A percentile compares a stretch with the other conserved stretches of the same genome.
Evolutionary conservation across 2,888 invertebrate species (phyloP).

Genomic region (Allolobophora icterica): DNA sequence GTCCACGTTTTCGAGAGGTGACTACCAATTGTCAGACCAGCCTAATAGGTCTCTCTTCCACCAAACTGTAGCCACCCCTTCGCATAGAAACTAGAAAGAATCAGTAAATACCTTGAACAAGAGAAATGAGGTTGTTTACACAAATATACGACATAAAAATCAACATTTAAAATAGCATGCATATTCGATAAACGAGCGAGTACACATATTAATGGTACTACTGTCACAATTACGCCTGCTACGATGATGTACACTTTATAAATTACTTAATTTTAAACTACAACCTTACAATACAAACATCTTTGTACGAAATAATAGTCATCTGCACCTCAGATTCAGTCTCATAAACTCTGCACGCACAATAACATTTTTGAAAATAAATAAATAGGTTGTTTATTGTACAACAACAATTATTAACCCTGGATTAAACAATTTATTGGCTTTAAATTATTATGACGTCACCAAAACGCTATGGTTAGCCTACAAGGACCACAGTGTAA

Average conservation of each 20-base stretch:
- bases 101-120: not conserved
- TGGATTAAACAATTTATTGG: not conserved
- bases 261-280: not conserved
- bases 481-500: too few relatives aligned
- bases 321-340: not conserved
- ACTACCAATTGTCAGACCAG: not conserved
- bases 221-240: not conserved
- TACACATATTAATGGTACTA: not conserved
- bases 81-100: not conserved
- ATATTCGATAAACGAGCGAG: not conserved
- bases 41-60: not conserved
- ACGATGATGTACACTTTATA: not conserved
- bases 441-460: not conserved
- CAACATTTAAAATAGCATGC: not conserved
- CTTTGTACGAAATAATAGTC: not conserved
- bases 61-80: slow-evolving; percentile 17
- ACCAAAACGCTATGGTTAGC: not conserved
- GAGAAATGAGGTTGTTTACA: slow-evolving; percentile 4
- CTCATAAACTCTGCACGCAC: not conserved
- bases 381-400: not conserved
- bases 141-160: not conserved
- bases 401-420: not conserved
- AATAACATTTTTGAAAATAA: not conserved
- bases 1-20: not conserved
- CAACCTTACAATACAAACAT: not conserved